These are phyloP conservation scores for Plebejus argus DNA, from an alignment of 2,888 invertebrate species.

Conservation along the genomic window DNA sequence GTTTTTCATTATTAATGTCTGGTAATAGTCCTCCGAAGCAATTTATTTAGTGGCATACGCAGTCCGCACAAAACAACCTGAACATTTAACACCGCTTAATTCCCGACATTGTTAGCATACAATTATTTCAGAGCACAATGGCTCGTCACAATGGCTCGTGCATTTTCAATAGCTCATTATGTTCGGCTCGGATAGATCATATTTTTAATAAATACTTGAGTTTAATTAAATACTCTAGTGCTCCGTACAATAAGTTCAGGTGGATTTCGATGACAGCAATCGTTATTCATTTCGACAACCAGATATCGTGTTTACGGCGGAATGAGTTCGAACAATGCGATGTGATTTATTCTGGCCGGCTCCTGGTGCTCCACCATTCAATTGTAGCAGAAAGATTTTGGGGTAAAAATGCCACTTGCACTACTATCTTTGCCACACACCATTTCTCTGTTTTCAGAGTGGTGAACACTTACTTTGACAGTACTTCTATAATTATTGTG, in stretches of 20 bases:
- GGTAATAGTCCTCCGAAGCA: not conserved
- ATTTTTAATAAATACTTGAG: constrained; percentile 12
- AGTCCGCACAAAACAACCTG: not conserved
- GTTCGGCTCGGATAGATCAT: constrained; percentile 9
- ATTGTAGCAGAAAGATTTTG: not conserved
- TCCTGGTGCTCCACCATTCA: not conserved
- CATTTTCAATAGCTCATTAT: constrained; percentile 20
- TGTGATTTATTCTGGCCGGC: not conserved
- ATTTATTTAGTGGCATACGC: not conserved
- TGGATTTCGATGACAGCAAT: not conserved
- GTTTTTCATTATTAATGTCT: not conserved
- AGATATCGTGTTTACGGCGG: not conserved
- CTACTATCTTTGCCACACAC: too few relatives aligned
- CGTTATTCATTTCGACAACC: constrained; percentile 19
- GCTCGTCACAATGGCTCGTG: constrained; percentile 21
- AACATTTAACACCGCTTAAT: not conserved
- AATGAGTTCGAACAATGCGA: constrained; percentile 2
- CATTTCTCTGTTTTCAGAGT: too few relatives aligned
- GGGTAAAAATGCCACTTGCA: too few relatives aligned
- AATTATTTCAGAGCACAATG: constrained; percentile 16
- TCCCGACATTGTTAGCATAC: not conserved
- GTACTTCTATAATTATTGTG: too few relatives aligned
- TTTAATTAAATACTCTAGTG: constrained; percentile 20
- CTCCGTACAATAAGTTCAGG: constrained; percentile 5
- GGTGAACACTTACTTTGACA: too few relatives aligned